Evolutionary conservation across 2,888 invertebrate genomes (phyloP).

Genomic region (Pteria penguin): DNA sequence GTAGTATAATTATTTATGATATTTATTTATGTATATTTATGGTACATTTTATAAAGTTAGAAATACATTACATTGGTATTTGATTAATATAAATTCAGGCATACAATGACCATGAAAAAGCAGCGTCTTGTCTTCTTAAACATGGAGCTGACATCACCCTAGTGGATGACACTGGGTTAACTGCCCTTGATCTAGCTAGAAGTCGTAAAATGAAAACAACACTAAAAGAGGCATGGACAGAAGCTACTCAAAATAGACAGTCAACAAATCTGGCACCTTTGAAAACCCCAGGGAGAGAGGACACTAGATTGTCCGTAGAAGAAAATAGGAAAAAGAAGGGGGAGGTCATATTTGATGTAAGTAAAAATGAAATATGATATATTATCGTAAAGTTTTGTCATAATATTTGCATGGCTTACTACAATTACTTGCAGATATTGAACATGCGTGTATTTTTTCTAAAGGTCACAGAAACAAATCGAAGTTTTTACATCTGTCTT

Average conservation of each 20-base stretch:
- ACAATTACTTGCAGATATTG: too few relatives aligned
- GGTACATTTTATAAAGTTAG: too few relatives aligned
- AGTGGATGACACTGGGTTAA: conserved; percentile 75
- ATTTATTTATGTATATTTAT: too few relatives aligned
- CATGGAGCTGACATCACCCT: conserved; percentile 75
- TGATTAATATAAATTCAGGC: too few relatives aligned
- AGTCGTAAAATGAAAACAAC: conserved; percentile 71
- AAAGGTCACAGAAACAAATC: too few relatives aligned
- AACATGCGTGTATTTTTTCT: too few relatives aligned
- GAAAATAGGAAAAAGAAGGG: conserved; percentile 55
- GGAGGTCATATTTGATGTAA: conserved; percentile 77
- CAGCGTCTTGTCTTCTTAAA: conserved; percentile 68
- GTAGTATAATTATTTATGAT: too few relatives aligned
- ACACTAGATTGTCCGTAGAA: conserved; percentile 51
- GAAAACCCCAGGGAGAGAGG: conserved; percentile 55
- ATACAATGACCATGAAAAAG: conserved; percentile 74
- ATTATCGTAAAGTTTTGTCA: too few relatives aligned
- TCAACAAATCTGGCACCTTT: conserved; percentile 65
- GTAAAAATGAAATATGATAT: too few relatives aligned
- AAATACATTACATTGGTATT: too few relatives aligned
- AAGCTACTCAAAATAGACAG: conserved; percentile 62
- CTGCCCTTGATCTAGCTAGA: conserved; percentile 76
- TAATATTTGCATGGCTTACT: too few relatives aligned
- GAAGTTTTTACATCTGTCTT: too few relatives aligned
- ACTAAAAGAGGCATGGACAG: conserved; percentile 74